Conservation (phyloP, 1,140 invertebrate genomes). For the Drosophila ananassae region DNA sequence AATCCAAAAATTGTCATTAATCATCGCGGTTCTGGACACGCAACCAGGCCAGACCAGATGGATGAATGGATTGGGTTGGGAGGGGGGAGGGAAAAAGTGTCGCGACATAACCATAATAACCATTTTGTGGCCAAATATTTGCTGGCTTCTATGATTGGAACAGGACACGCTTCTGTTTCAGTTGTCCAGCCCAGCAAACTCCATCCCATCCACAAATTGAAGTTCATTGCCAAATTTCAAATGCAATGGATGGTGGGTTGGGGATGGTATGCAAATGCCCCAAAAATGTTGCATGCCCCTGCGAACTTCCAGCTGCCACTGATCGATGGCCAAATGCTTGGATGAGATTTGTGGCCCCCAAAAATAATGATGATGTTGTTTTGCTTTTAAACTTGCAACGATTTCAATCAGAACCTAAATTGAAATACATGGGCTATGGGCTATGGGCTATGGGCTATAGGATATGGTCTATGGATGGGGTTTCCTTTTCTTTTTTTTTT, state of each 20-base stretch:
- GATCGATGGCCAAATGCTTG: slow-evolving; percentile 26
- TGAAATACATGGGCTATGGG: neutral
- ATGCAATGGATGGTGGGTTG: neutral
- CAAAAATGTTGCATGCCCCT: neutral
- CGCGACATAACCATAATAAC: slow-evolving; percentile 65
- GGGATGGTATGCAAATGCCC: slow-evolving; percentile 12
- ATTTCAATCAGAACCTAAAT: slow-evolving; percentile 6
- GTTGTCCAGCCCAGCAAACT: neutral
- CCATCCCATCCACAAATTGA: slow-evolving; percentile 12
- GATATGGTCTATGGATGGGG: too few species aligned
- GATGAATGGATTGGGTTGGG: too few species aligned
- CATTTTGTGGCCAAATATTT: slow-evolving; percentile 78
- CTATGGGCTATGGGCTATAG: too few species aligned
- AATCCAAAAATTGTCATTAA: slow-evolving; percentile 78
- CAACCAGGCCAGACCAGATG: neutral
- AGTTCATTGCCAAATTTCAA: slow-evolving; percentile 49
- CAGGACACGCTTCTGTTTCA: slow-evolving; percentile 31
- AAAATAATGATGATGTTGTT: slow-evolving; percentile 4
- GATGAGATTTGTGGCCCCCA: slow-evolving; percentile 6
- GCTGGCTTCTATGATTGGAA: slow-evolving; percentile 51
- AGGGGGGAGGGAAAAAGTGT: neutral
- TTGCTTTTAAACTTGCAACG: neutral
- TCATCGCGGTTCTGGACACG: slow-evolving; percentile 59
- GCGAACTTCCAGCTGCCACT: neutral
- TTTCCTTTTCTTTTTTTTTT: too few species aligned